Evolutionary conservation across 2,113 vertebrate species (phyloP).

Genomic region (Ptilonorhynchus violaceus): DNA sequence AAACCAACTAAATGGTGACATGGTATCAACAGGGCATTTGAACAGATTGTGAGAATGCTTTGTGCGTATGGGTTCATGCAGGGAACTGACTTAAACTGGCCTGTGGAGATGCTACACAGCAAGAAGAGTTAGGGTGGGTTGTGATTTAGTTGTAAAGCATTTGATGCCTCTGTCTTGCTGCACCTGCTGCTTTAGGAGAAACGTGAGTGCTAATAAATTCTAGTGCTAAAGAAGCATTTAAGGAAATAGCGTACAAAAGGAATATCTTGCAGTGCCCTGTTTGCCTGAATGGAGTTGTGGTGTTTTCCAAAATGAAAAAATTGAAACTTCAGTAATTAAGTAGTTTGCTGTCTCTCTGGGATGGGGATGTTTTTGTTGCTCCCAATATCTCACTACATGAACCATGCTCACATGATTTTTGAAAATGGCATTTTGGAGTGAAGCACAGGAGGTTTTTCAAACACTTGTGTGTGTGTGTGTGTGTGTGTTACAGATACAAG

Average conservation of each 20-base stretch:
- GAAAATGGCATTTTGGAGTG: not conserved
- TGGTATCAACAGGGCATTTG: not conserved
- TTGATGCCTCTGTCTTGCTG: not conserved
- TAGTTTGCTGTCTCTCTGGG: not conserved
- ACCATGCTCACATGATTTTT: not conserved
- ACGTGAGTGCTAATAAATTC: not conserved
- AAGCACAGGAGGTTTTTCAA: not conserved
- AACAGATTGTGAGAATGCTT: not conserved
- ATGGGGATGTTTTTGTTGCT: not conserved
- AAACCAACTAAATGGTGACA: not conserved
- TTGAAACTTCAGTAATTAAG: not conserved
- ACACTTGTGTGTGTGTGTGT: not conserved
- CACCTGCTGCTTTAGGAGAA: not conserved
- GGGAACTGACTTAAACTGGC: not conserved
- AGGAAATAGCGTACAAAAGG: not conserved
- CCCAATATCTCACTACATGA: not conserved
- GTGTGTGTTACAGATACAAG: conserved; percentile 86
- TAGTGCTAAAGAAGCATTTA: not conserved
- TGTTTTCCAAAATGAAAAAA: not conserved
- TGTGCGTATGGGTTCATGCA: not conserved
- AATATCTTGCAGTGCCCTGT: not conserved
- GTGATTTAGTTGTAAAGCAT: not conserved
- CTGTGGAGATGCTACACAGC: not conserved
- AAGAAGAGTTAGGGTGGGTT: not conserved
- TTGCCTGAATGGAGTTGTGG: not conserved